Conservation (phyloP, 2,797 vertebrate genomes). For the Falco peregrinus region DNA sequence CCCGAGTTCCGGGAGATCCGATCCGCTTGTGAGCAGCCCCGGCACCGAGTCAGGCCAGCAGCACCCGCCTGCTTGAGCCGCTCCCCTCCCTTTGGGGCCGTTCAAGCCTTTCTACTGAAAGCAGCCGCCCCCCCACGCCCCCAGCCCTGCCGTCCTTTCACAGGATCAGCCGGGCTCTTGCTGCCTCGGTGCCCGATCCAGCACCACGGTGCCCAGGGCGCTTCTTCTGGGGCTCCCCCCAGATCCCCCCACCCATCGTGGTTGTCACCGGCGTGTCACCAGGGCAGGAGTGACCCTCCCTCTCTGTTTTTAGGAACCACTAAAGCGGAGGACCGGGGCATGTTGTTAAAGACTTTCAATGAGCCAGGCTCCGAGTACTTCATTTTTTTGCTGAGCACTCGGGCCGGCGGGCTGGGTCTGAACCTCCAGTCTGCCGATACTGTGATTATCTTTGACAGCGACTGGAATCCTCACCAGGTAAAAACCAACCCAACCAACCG, state of each 20-base stretch:
- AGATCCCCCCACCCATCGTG: no score
- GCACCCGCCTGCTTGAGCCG: not conserved
- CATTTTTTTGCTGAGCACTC: conserved; percentile 93
- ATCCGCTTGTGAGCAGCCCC: fast-evolving
- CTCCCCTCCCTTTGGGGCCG: not conserved
- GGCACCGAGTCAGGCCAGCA: not conserved
- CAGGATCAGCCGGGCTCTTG: not conserved
- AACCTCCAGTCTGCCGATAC: conserved; percentile 95
- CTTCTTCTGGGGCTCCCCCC: not conserved
- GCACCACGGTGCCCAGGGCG: fast-evolving
- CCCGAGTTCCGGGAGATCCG: not conserved
- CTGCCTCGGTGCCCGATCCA: no score
- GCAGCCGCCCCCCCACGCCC: no score
- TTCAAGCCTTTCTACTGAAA: not conserved
- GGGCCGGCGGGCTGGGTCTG: conserved; percentile 91
- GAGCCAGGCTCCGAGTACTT: conserved; percentile 91
- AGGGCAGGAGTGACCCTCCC: not conserved
- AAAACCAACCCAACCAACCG: not conserved
- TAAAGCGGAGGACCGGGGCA: conserved; percentile 92
- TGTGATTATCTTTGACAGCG: conserved; percentile 95
- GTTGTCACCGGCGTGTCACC: no score
- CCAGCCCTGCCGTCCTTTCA: not conserved
- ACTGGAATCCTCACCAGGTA: conserved; percentile 97
- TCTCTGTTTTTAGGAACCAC: conserved; percentile 82
- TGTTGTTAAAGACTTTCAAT: conserved; percentile 93